Base-by-base conservation (phyloP, 92 coral and sea anemone species). In the Phymanthus crucifer region DNA sequence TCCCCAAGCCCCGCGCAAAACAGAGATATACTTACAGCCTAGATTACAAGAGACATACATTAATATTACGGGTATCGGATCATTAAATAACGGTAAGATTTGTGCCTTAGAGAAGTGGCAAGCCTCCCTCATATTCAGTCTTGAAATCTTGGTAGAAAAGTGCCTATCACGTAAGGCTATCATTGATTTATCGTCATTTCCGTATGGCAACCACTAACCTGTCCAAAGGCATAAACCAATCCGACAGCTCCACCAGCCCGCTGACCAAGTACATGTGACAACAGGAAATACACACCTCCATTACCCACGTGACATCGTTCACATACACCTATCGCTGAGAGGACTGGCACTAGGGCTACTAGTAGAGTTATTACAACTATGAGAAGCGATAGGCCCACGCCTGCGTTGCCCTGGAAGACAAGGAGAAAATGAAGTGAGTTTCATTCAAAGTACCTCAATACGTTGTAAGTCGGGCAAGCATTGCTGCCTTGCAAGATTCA, bases 1-100 rank as follows among this genome's bases (percentile, higher is more conserved):
- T 96, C 99, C 1, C 99, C 99, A 87, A 96, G 95, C 6, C 99
- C 99, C 26, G 99, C 94, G 64, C 96, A 96, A 85, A 96, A 96
- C 38, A 96, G 75, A 13, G 99, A 93, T 34, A 96, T 90, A 71
- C 99, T 96, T 4, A 94, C 98, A 72, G 99, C 97, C 99, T 96
- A 69, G 35, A 24, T 48, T 57, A 29, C 46, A 65, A 77, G 35
- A n/a, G 54, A 77, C 56, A 26, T 23, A 61, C 0, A 61, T 9
- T 1, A 27, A 12, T 24, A 61, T 27, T 61, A 61, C 66, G 24
- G 66, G 17, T 50, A 50, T n/a, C n/a, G n/a, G n/a, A n/a, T n/a
- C n/a, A n/a, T n/a, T n/a, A n/a, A n/a, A n/a, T n/a, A n/a, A n/a
- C n/a, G n/a, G n/a, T n/a, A n/a, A n/a, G n/a, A n/a, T n/a, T n/a